phyloP scores from a whole-genome alignment of 2,888 invertebrate species.

The Erannis defoliaria region DNA sequence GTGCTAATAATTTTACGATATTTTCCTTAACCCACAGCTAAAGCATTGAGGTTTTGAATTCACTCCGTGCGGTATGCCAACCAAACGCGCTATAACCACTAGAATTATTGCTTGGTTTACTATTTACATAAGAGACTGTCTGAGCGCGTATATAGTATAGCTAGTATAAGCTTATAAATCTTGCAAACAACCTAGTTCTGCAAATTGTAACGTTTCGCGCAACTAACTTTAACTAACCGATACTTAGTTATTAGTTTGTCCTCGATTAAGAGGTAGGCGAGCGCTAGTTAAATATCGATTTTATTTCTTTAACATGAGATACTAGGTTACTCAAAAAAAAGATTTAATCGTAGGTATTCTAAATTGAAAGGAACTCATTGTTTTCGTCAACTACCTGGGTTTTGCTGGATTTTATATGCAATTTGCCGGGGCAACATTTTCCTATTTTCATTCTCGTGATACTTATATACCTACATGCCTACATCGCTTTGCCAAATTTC shows the following conservation, averaged over 20 bases:
- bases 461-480: no score
- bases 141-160: not conserved
- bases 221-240: constrained; percentile 8
- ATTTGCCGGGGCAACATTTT: no score
- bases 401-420: no score
- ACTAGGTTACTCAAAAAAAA: not conserved
- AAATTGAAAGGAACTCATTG: not conserved
- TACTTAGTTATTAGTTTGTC: constrained; percentile 23
- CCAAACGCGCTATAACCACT: not conserved
- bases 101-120: not conserved
- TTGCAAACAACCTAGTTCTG: constrained; percentile 22
- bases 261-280: constrained; percentile 17
- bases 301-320: constrained; percentile 13
- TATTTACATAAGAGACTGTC: not conserved
- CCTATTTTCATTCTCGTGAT: no score
- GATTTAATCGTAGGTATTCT: not conserved
- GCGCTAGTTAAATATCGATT: constrained; percentile 21
- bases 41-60: no score
- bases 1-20: no score
- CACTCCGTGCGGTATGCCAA: no score
- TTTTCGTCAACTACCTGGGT: no score
- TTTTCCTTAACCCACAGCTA: no score
- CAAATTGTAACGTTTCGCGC: constrained; percentile 14
- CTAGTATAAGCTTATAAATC: constrained; percentile 28
- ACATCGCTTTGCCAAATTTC: no score